Conservation (phyloP, 2,113 vertebrate genomes). For the Ameiurus melas region DNA sequence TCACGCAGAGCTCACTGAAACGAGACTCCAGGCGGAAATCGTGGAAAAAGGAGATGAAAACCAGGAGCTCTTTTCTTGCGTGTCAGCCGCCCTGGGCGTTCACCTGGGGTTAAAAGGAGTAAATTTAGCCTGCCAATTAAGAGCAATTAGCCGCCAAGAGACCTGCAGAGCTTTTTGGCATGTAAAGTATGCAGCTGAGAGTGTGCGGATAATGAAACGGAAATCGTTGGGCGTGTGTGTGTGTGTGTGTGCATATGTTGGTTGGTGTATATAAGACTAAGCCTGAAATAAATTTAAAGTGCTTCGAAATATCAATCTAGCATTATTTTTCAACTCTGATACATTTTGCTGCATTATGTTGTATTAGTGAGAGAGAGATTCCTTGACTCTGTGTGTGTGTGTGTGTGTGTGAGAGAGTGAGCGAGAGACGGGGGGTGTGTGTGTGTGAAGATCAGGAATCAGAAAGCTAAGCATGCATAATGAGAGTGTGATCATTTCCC, state of each 20-base stretch:
- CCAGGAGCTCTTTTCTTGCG: constrained; percentile 63
- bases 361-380: background rate
- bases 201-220: constrained; percentile 46
- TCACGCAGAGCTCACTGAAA: background rate
- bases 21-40: constrained; percentile 47
- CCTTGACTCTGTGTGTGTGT: background rate
- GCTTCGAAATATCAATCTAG: background rate
- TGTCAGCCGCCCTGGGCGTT: constrained; percentile 70
- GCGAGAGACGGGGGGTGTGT: background rate
- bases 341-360: background rate
- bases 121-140: constrained; percentile 77
- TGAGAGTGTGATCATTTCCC: constrained; percentile 28
- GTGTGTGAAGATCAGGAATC: background rate
- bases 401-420: background rate
- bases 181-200: constrained; percentile 44
- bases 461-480: constrained; percentile 1
- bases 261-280: background rate
- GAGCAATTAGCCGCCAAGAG: constrained; percentile 68
- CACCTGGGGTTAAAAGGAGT: constrained; percentile 73
- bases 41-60: constrained; percentile 55
- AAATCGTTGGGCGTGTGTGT: constrained; percentile 19
- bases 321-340: background rate
- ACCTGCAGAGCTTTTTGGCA: constrained; percentile 43
- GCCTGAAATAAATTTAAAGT: background rate
- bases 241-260: background rate